Evolutionary conservation across 2,113 vertebrate genomes (phyloP).

Genomic region (Phaethornis superciliosus): DNA sequence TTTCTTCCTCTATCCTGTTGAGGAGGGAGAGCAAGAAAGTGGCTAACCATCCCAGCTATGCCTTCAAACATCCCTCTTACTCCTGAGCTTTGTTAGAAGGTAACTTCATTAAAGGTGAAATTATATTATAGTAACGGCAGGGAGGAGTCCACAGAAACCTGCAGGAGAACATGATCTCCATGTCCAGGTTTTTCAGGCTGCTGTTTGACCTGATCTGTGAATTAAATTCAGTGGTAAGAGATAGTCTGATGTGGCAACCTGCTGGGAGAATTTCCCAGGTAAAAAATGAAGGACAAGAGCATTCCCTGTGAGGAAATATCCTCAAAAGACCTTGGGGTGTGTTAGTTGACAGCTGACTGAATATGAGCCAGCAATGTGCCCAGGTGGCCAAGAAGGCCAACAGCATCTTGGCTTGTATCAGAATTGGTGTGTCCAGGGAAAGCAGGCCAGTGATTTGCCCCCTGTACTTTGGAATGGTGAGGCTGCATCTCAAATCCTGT

Average conservation of each 20-base stretch:
- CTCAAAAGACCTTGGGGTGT: neutral
- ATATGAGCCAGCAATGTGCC: neutral
- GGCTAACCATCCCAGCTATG: too few relatives aligned
- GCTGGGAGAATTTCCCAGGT: neutral
- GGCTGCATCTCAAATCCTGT: rapidly evolving
- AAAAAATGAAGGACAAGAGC: neutral
- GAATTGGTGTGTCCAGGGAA: neutral
- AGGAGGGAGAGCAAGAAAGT: neutral
- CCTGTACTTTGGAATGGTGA: neutral
- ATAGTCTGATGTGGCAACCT: neutral
- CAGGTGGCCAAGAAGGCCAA: neutral
- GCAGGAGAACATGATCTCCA: neutral
- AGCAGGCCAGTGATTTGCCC: neutral
- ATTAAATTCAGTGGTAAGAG: neutral
- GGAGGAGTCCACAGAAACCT: too few relatives aligned
- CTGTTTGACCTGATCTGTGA: neutral
- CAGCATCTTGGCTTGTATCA: neutral
- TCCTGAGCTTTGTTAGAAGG: neutral
- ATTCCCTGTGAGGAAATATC: neutral
- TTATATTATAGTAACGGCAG: neutral
- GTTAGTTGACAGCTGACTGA: rapidly evolving
- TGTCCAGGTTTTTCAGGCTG: neutral
- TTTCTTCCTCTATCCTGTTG: neutral
- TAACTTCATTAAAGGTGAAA: neutral
- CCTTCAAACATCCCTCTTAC: neutral